Evolutionary conservation across 92 coral and sea anemone genomes (phyloP), one percentile per base, ranked within the genome.

Genomic region (Epizoanthus illoricatus): DNA sequence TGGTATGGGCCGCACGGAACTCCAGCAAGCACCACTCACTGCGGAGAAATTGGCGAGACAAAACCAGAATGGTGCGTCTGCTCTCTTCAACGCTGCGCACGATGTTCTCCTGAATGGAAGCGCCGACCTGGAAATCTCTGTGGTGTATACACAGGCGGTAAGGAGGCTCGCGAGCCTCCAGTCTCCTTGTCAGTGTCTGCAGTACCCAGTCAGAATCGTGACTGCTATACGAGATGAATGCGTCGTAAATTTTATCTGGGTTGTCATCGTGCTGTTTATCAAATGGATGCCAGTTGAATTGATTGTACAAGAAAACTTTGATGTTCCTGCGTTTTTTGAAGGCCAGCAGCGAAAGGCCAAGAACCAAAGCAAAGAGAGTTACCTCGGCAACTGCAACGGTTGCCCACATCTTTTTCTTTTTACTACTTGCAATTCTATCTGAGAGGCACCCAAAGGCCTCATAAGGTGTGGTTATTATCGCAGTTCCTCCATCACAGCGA

Each of bases 1-100:
- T 92, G 33, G 75, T 91, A 59, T 92, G 97, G 4, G 97, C 97
- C 17, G 97, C 93, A 17, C 97, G 94, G 61, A 92, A 92, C 84
- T 92, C 97, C 61, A 90, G 55, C 92, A 84, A 79, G 65, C 97
- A 92, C 97, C 97, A 92, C 73, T 92, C 97, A 83, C 97, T 92
- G 69, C 74, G 70, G 24, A 92, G 41, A 76, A 92, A 92, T 69
- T 81, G 55, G 41, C 80, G 89, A 3, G 97, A 92, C 73, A 92
- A 63, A 7, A 92, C 88, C 88, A 92, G 86, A 63, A 92, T 81
- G 92, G 84, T 92, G 42, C 97, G 87, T 64, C 84, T 90, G 56
- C 94, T 90, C 72, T 80, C 74, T 43, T 88, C 71, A 16, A 92
- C 92, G 79, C 94, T 82, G 89, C 90, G 84, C 73, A 92, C n/a